These are phyloP conservation scores for Pantelozetes paolii DNA, from an alignment of 2,888 invertebrate genomes.

Conservation along the genomic window DNA sequence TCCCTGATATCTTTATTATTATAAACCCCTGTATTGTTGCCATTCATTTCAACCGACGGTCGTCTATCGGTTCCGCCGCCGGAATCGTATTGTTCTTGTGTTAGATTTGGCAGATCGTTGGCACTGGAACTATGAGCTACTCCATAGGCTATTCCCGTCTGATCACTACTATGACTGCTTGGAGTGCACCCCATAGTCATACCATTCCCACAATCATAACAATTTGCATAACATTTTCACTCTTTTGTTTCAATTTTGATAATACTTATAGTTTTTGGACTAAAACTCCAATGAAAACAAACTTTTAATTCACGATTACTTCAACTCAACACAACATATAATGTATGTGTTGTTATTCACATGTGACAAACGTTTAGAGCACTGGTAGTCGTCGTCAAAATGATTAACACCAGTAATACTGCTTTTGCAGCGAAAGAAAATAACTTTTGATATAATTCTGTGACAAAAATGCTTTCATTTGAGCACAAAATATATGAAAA, in stretches of 20 bases:
- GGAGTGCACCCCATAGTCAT: conserved; percentile 52
- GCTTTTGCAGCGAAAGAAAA: background rate
- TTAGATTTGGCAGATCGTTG: background rate
- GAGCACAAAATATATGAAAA: background rate
- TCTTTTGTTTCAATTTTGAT: background rate
- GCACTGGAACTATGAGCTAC: background rate
- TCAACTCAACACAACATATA: background rate
- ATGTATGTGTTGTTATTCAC: background rate
- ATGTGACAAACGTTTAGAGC: background rate
- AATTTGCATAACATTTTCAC: conserved; percentile 16
- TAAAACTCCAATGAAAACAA: background rate
- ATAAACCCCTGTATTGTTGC: background rate
- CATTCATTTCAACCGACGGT: conserved; percentile 16
- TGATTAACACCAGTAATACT: background rate
- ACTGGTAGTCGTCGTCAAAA: background rate
- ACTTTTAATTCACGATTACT: background rate
- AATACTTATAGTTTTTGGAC: too few species aligned
- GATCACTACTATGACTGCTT: conserved; percentile 50
- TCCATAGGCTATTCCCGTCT: conserved; percentile 24
- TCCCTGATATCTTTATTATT: conserved; percentile 20
- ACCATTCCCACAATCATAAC: conserved; percentile 49
- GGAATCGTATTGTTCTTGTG: background rate
- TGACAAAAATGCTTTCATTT: background rate
- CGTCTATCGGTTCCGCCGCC: background rate
- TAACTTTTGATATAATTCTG: background rate